Base-by-base conservation (phyloP, 35 echinoderm and acorn worm species). In the Ophioderma brevispina region DNA sequence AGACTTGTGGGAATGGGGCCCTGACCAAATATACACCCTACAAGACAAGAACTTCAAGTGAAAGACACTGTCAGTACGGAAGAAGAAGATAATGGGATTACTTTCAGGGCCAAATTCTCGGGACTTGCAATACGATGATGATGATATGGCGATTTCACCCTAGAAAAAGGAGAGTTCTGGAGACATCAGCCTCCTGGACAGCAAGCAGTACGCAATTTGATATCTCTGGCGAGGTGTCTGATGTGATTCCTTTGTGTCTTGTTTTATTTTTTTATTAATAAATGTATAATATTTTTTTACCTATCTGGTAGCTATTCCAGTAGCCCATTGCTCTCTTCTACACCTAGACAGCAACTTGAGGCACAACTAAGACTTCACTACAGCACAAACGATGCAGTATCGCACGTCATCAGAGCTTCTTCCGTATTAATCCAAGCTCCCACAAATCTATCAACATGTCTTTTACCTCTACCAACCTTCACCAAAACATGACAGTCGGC, bases 51-150 rank as follows among this genome's bases (percentile, higher is more conserved):
- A 59, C 83, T 64, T 85, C 49, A 59, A 85, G 33, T 64, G 83
- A 85, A 19, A 85, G 83, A 59, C n/a, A 85, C 83, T 33, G 33
- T 59, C 2, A 85, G 83, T 36, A 37, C 63, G 17, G 83, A 85
- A 36, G 83, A 85, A 43, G 81, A 77, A 50, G 94, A 96, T 63
- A 52, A 85, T 37, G 94, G 94, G 32, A 96, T 96, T 38, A 46
- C 87, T n/a, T 96, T 96, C 82, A 86, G 86, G 33, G 94, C 94
- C 31, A 77, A 89, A 37, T 85, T n/a, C n/a, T 70, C 10, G n/a
- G 10, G 41, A 70, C 15, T n/a, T n/a, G n/a, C 10, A 70, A 13
- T 8, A 18, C 23, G 59, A 13, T 70, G 59, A 13, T 30, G 28
- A 3, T 25, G 17, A 3, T 70, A n/a, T n/a, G n/a, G n/a, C n/a